Conservation (phyloP, 2,797 vertebrate species). For the Catharus ustulatus region DNA sequence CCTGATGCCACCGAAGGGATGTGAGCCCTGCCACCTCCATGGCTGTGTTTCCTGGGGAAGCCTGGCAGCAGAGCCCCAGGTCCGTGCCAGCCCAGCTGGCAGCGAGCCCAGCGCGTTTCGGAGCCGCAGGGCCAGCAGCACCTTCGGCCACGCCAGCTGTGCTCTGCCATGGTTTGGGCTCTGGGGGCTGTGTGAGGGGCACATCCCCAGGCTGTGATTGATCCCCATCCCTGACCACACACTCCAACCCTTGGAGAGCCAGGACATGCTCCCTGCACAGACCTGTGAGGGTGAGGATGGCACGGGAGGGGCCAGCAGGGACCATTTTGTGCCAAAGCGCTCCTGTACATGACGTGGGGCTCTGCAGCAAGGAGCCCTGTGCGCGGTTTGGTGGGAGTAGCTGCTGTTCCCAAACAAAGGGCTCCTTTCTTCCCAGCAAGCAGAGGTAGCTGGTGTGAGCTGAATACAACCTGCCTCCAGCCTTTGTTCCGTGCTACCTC, state of each 20-base stretch:
- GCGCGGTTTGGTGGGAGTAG: neutral
- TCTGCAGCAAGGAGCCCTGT: neutral
- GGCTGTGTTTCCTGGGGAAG: neutral
- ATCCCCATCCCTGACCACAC: neutral
- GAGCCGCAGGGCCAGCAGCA: neutral
- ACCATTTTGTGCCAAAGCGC: neutral
- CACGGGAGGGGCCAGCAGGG: neutral
- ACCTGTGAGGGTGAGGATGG: neutral
- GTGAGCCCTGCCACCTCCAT: rapidly evolving
- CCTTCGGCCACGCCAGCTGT: rapidly evolving
- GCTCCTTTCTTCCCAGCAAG: conserved; percentile 42
- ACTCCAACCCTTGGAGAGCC: neutral
- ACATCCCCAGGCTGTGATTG: neutral
- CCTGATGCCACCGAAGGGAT: rapidly evolving
- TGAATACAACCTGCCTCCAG: conserved; percentile 32
- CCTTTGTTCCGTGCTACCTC: neutral
- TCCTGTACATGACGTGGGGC: rapidly evolving
- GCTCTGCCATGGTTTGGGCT: neutral
- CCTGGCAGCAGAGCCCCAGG: too few relatives aligned
- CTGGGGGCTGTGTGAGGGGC: rapidly evolving
- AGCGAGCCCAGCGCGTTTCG: rapidly evolving
- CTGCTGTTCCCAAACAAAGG: conserved; percentile 49
- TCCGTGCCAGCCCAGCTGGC: neutral
- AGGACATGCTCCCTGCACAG: neutral
- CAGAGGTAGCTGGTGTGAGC: conserved; percentile 46